A percentile compares a stretch with the other conserved stretches of the same genome.
Evolutionary conservation across 2,113 vertebrate genomes (phyloP).

Genomic region (Phylloscopus trochilus): DNA sequence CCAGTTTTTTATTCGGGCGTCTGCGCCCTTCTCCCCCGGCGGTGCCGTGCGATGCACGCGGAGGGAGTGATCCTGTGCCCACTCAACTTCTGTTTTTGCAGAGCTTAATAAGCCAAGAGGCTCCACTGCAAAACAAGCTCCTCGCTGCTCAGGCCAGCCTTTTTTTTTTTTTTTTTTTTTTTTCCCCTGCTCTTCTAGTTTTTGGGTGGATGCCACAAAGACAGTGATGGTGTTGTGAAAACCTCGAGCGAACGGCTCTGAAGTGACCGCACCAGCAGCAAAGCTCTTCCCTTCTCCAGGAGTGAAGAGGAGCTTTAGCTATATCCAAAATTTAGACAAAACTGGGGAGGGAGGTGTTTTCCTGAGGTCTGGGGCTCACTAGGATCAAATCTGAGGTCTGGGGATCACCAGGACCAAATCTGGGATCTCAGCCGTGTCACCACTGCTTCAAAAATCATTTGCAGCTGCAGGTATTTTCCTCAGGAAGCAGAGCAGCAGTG

Average conservation of each 20-base stretch:
- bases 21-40: neutral
- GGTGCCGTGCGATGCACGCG: neutral
- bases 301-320: neutral
- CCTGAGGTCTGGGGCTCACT: neutral
- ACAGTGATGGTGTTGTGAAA: neutral
- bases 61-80: conserved; percentile 16
- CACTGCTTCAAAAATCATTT: neutral
- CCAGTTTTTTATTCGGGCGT: neutral
- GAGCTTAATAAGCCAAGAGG: neutral
- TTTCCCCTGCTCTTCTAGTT: neutral
- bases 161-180: neutral
- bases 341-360: neutral
- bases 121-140: neutral
- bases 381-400: neutral
- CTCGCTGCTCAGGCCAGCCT: neutral
- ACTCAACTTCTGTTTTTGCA: conserved; percentile 36
- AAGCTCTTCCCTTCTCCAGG: neutral
- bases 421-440: neutral
- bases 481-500: neutral
- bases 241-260: neutral
- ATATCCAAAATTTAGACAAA: neutral
- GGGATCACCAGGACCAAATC: neutral
- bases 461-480: neutral
- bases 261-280: neutral
- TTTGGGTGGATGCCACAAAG: neutral